Evolutionary conservation across 1,140 invertebrate species (phyloP).

Genomic region (Diuraphis noxia): DNA sequence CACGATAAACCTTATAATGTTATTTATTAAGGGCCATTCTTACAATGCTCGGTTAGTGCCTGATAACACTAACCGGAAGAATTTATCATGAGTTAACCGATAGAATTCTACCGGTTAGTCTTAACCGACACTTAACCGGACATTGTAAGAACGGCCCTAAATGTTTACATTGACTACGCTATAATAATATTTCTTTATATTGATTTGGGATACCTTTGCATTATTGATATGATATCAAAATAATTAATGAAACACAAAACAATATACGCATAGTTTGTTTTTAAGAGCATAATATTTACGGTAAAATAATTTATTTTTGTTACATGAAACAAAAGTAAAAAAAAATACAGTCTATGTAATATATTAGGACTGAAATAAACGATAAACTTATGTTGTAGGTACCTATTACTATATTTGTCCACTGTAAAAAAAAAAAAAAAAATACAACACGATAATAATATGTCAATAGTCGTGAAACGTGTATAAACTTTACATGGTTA

Average conservation of each 20-base stretch:
- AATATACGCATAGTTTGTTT: background rate
- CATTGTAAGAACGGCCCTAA: too few relatives aligned
- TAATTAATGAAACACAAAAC: background rate
- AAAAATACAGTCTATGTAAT: background rate
- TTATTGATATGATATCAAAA: background rate
- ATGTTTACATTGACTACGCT: background rate
- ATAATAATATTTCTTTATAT: background rate
- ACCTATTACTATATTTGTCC: background rate
- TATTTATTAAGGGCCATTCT: too few relatives aligned
- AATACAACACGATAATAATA: background rate
- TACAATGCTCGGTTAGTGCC: too few relatives aligned
- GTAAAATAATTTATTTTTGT: background rate
- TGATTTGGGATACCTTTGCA: background rate
- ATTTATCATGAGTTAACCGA: too few relatives aligned
- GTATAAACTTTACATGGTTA: conserved; percentile 3
- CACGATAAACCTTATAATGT: background rate
- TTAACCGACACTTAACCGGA: too few relatives aligned
- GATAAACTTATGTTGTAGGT: background rate
- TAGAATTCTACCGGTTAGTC: too few relatives aligned
- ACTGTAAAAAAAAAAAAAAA: background rate
- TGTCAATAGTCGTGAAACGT: background rate
- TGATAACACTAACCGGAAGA: too few relatives aligned
- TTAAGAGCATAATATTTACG: background rate
- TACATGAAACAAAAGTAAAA: background rate
- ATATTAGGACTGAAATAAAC: background rate